phyloP scores from a whole-genome alignment of 2,797 vertebrate genomes.

The Pangasius krempfi region DNA sequence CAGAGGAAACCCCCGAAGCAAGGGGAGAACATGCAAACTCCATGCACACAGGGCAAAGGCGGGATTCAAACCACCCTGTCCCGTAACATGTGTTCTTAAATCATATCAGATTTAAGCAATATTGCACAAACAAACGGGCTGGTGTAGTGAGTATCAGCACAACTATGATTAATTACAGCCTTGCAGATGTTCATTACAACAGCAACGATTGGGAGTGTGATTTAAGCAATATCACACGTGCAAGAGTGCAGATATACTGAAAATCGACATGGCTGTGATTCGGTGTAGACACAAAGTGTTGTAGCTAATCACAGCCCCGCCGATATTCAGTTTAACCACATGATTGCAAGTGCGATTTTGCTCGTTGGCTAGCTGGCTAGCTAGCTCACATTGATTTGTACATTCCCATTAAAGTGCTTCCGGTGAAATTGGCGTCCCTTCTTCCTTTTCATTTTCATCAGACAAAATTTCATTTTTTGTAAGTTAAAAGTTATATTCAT shows the following conservation, averaged over 20 bases:
- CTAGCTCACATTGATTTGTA: background rate
- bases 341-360: background rate
- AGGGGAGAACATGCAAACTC: too few species aligned
- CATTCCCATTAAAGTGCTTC: background rate
- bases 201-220: background rate
- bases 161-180: background rate
- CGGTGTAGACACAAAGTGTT: background rate
- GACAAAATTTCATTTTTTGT: too few species aligned
- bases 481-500: too few species aligned
- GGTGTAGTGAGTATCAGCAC: background rate
- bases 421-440: background rate
- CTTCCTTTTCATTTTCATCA: background rate
- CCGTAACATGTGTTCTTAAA: background rate
- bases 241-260: background rate
- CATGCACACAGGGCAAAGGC: too few species aligned
- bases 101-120: background rate
- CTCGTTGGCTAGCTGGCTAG: too few species aligned
- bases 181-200: background rate
- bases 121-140: background rate
- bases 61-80: background rate
- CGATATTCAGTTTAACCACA: background rate
- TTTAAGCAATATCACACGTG: background rate
- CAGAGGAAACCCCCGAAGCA: too few species aligned
- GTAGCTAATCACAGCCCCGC: background rate
- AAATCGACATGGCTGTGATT: background rate